phyloP scores from a whole-genome alignment of 2,797 vertebrate species.

The Trematomus bernacchii region DNA sequence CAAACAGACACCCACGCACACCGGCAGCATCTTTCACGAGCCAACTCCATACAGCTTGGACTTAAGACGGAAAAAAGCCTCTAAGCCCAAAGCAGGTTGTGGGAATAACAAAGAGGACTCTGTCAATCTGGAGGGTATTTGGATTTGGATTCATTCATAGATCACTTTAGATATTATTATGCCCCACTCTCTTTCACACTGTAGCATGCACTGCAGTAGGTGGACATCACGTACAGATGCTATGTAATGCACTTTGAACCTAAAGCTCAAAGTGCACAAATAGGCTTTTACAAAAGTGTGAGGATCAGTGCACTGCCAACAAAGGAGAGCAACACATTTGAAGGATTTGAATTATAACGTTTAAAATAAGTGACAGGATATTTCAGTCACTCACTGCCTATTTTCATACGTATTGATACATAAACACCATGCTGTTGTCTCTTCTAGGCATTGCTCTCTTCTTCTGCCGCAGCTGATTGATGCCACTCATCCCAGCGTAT shows the following conservation, averaged over 20 bases:
- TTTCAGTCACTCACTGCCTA: background rate
- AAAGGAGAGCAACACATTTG: too few species aligned
- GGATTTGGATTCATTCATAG: slow-evolving; percentile 47
- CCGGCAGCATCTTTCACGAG: slow-evolving; percentile 24
- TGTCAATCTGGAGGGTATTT: slow-evolving; percentile 63
- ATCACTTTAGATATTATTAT: slow-evolving; percentile 39
- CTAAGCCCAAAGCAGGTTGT: slow-evolving; percentile 61
- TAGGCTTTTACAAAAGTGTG: background rate
- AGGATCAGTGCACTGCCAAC: background rate
- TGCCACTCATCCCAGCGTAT: slow-evolving; percentile 51
- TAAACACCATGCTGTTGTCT: slow-evolving; percentile 3
- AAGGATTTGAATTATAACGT: too few species aligned
- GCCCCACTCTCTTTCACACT: background rate
- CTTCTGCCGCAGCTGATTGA: slow-evolving; percentile 45
- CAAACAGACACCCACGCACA: slow-evolving; percentile 29
- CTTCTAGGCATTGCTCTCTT: slow-evolving; percentile 5
- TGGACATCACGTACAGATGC: background rate
- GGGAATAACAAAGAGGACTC: slow-evolving; percentile 45
- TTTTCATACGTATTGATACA: slow-evolving; percentile 23
- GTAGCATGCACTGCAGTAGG: background rate
- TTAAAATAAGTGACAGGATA: background rate
- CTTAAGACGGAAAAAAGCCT: slow-evolving; percentile 50
- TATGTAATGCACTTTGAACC: background rate
- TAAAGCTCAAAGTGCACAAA: background rate
- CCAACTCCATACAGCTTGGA: slow-evolving; percentile 49